Base-by-base conservation (phyloP, 2,888 invertebrate species). In the Drosophila subsilvestris region DNA sequence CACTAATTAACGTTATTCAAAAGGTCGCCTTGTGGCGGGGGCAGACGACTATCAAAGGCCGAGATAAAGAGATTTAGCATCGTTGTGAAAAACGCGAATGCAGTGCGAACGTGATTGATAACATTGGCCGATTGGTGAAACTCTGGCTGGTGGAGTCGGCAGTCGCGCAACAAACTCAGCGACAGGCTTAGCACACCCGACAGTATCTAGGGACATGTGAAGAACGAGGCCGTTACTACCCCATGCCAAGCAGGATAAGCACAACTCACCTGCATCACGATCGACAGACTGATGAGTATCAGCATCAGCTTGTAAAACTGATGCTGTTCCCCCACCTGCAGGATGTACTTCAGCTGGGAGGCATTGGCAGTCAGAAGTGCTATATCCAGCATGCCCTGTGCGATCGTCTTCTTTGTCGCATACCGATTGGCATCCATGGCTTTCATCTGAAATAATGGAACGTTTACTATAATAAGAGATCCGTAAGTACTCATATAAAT, bases 321-420 rank as follows among this genome's bases (percentile, higher is more conserved):
- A 91, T 97, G 97, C 87, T 95, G 95, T 47, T 95, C 95, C 6
- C 97, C 97, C 43, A 96, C 96, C 93, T 96, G 96, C 0, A 97
- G 93, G 32, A 97, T 95, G 86, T 97, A 97, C 91, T 97, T 97
- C 43, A 97, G 93, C 90, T 97, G 97, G 0, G 97, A 96, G 4
- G 97, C 97, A 90, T 97, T 97, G 1, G 97, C 97, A 1, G 97
- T 97, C 56, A 97, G 93, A 74, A 97, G 92, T 1, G 97, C 97
- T 65, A 97, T 96, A 91, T 97, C 97, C 81, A 97, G 93, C 95
- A 97, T 96, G 5, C 97, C 97, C 93, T 97, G 97, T 0, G 97
- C 97, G 65, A 97, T 97, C 0, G 97, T 97, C 92, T 98, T 98
- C 92, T 97, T 98, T 10, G 97, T 97, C 22, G 97, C 97, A 94